phyloP scores from a whole-genome alignment of 1,140 invertebrate species.

The Hypsibius dujardini region DNA sequence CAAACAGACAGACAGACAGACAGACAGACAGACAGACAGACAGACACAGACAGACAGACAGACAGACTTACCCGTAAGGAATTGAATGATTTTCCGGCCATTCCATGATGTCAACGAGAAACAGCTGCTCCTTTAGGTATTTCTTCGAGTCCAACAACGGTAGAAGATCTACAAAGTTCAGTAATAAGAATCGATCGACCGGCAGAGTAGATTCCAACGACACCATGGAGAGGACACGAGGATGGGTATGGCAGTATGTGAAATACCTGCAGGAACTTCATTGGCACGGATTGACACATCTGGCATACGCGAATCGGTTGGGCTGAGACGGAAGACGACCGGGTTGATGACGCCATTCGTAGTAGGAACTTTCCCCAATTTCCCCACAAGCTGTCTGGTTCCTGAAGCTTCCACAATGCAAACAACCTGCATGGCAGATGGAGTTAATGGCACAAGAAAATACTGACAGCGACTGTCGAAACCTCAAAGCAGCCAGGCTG shows the following conservation, averaged over 20 bases:
- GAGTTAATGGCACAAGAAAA: background rate
- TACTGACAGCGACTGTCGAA: too few species aligned
- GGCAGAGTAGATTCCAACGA: too few species aligned
- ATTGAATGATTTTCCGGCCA: conserved; percentile 45
- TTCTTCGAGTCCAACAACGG: background rate
- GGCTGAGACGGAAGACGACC: background rate
- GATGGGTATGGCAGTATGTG: too few species aligned
- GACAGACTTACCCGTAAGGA: conserved; percentile 37
- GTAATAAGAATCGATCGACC: too few species aligned
- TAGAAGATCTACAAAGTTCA: too few species aligned
- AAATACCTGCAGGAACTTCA: background rate
- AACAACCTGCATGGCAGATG: conserved; percentile 34
- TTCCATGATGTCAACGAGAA: conserved; percentile 46
- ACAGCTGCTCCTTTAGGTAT: conserved; percentile 36
- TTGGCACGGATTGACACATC: background rate
- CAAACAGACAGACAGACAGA: too few species aligned
- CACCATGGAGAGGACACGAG: too few species aligned
- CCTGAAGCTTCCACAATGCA: conserved; percentile 40
- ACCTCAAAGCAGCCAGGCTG: too few species aligned
- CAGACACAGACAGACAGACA: conserved; percentile 1
- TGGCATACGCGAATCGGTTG: conserved; percentile 2
- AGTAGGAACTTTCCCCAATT: background rate
- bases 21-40: too few species aligned
- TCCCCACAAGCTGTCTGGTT: conserved; percentile 32
- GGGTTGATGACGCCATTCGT: background rate